A percentile compares a stretch with the other conserved stretches of the same genome.
Conservation (phyloP, 1,140 invertebrate species). For the Microplitis demolitor region DNA sequence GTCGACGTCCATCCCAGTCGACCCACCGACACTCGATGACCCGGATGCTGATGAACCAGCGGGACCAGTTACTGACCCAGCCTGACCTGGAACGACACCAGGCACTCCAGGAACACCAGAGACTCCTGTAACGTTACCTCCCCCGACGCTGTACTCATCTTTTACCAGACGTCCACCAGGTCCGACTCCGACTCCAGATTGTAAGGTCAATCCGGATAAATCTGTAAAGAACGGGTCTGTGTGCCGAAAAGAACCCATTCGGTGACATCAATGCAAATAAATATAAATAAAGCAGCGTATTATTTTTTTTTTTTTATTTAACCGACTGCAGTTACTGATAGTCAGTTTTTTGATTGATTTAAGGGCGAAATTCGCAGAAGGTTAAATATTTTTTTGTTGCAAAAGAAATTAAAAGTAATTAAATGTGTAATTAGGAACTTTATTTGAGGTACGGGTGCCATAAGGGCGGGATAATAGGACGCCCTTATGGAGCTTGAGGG, state of each 20-base stretch:
- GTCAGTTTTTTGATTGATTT: too few relatives aligned
- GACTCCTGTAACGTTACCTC: slow-evolving; percentile 44
- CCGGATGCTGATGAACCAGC: slow-evolving; percentile 48
- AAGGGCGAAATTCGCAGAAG: too few relatives aligned
- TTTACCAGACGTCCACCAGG: slow-evolving; percentile 62
- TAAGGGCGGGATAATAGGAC: too few relatives aligned
- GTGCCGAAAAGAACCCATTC: slow-evolving; percentile 57
- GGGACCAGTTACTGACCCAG: slow-evolving; percentile 42
- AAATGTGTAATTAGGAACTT: too few relatives aligned
- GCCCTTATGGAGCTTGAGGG: too few relatives aligned
- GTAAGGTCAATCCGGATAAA: slow-evolving; percentile 83
- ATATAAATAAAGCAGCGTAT: slow-evolving; percentile 14
- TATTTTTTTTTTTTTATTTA: background rate
- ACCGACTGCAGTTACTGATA: background rate
- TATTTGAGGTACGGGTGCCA: too few relatives aligned
- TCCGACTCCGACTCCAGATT: slow-evolving; percentile 67
- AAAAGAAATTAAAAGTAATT: too few relatives aligned
- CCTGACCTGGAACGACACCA: too few relatives aligned
- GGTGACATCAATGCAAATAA: slow-evolving; percentile 59
- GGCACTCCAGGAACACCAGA: too few relatives aligned
- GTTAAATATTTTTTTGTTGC: too few relatives aligned
- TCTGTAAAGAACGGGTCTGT: slow-evolving; percentile 70
- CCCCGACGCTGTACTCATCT: slow-evolving; percentile 83
- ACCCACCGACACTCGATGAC: slow-evolving; percentile 49
- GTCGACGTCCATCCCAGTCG: slow-evolving; percentile 75